These are phyloP conservation scores for Drosophila quadrilineata DNA, from an alignment of 1,140 invertebrate species.

Conservation along the genomic window DNA sequence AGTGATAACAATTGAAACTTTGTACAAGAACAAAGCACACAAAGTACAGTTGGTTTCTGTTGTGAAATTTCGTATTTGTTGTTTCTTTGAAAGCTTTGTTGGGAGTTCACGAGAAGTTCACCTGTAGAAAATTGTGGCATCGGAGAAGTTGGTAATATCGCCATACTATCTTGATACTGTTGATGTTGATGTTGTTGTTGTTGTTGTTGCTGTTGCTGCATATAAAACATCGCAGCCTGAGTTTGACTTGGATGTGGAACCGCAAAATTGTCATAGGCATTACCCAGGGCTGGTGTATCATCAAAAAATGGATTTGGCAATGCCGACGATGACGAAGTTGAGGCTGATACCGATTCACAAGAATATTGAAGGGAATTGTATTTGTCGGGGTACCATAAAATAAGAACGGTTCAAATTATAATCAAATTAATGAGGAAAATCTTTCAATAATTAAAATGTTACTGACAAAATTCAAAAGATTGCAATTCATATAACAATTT, in stretches of 20 bases:
- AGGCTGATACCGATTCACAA: slow-evolving; percentile 47
- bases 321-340: slow-evolving; percentile 5
- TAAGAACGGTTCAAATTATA: slow-evolving; percentile 31
- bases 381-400: slow-evolving; percentile 17
- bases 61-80: slow-evolving; percentile 19
- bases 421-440: slow-evolving; percentile 10
- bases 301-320: slow-evolving; percentile 80
- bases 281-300: slow-evolving; percentile 39
- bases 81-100: slow-evolving; percentile 1
- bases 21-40: slow-evolving; percentile 64
- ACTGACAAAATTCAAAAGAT: slow-evolving; percentile 19
- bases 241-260: slow-evolving; percentile 34
- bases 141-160: slow-evolving; percentile 34
- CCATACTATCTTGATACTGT: slow-evolving; percentile 28
- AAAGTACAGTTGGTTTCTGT: slow-evolving; percentile 31
- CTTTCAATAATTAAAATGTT: slow-evolving; percentile 2
- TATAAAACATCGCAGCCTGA: slow-evolving; percentile 27
- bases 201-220: slow-evolving; percentile 45
- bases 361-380: slow-evolving; percentile 23
- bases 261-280: slow-evolving; percentile 43
- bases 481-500: slow-evolving; percentile 9
- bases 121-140: slow-evolving; percentile 60
- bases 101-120: slow-evolving; percentile 49
- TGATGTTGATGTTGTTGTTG: slow-evolving; percentile 25
- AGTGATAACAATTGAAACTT: slow-evolving; percentile 46